Evolutionary conservation across 1,140 invertebrate genomes (phyloP), one percentile per base, ranked within the genome.

Genomic region (Apis laboriosa): DNA sequence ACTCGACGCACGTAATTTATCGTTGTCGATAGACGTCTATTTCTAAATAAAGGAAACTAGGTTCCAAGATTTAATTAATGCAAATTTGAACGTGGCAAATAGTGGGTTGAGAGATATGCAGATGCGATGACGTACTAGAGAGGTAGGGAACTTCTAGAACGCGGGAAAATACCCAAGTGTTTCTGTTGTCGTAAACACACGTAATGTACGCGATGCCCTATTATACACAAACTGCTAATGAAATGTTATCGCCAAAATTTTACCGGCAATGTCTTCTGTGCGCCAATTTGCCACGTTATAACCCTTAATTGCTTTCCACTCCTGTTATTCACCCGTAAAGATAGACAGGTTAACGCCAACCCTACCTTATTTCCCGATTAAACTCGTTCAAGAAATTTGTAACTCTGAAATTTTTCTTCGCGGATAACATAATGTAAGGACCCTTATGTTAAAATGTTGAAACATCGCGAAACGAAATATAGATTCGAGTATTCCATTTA

Each of bases 181-280:
- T 76, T 12, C 43, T 76, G 60, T 76, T 76, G 60, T 63, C 73
- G 60, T 63, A 76, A 63, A 76, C 73, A 63, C 60, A 51, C 21
- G 60, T 63, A 63, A 49, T 53, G 17, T 76, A 34, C 17, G 60
- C 0, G 60, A 76, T 53, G 73, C 51, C 2, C 58, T 76, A 63
- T 53, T 51, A 51, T 76, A 63, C 19, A 76, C 58, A 51, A 76
- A 28, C 21, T 63, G 73, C n/a, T 76, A 51, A 63, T 76, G 73
- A 76, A 76, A 76, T 49, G 60, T 63, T 76, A 76, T 76, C n/a
- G 60, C 17, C 60, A 12, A 51, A 76, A 76, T 76, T 76, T 51
- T 21, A 7, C n/a, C 21, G 60, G 58, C 43, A 63, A 53, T 12
- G 24, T 51, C 58, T 51, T 63, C 49, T 21, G n/a, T 9, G 12